Percentiles rank a stretch among this genome's conserved stretches.
phyloP scores from a whole-genome alignment of 2,113 vertebrate genomes.

The Dicentrarchus labrax region DNA sequence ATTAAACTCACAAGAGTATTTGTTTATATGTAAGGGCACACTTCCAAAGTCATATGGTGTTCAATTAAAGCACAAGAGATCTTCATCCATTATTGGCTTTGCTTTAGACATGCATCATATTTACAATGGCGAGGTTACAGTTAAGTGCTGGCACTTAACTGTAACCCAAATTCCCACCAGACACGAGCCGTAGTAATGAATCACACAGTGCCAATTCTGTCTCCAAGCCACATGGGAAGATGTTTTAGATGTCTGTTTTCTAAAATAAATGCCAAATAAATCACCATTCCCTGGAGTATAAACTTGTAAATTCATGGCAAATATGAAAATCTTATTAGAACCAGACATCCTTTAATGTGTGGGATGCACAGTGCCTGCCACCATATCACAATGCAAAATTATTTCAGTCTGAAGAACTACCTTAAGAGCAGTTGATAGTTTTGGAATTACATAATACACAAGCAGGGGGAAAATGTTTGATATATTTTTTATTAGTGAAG shows the following conservation, averaged over 20 bases:
- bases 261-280: not conserved
- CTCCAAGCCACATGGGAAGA: not conserved
- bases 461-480: no score
- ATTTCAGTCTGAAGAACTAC: not conserved
- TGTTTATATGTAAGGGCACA: not conserved
- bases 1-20: not conserved
- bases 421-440: not conserved
- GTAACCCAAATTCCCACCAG: not conserved
- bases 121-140: not conserved
- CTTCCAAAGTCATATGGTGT: not conserved
- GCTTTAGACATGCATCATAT: not conserved
- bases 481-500: not conserved
- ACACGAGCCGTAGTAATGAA: not conserved
- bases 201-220: not conserved
- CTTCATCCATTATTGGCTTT: not conserved
- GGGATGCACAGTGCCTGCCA: not conserved
- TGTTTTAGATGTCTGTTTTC: not conserved
- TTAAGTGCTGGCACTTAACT: not conserved
- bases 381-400: not conserved
- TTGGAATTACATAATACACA: not conserved
- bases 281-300: not conserved
- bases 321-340: not conserved
- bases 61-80: not conserved
- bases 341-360: not conserved
- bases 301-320: not conserved